Percentiles rank a stretch among this genome's conserved stretches.
phyloP scores from a whole-genome alignment of 2,888 invertebrate genomes.

The Amphipyra berbera region DNA sequence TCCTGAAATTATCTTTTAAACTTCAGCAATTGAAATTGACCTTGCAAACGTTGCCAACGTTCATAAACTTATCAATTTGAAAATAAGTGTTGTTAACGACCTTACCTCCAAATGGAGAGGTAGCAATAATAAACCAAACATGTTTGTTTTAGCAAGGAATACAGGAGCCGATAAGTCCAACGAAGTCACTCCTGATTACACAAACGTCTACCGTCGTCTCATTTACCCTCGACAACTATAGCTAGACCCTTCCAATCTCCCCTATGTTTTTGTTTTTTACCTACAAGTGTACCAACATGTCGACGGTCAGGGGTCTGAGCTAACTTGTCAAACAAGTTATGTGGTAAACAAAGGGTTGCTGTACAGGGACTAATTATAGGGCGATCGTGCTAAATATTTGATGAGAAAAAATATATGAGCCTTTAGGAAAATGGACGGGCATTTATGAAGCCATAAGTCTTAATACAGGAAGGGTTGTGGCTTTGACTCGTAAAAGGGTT shows the following conservation, averaged over 20 bases:
- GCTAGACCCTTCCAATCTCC: slow-evolving; percentile 42
- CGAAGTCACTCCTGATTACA: slow-evolving; percentile 46
- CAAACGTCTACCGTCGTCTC: slow-evolving; percentile 30
- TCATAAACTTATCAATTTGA: slow-evolving; percentile 12
- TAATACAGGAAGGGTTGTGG: slow-evolving; percentile 34
- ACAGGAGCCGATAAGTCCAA: slow-evolving; percentile 17
- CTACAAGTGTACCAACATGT: slow-evolving; percentile 38
- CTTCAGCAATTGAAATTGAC: slow-evolving; percentile 19
- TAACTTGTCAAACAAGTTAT: slow-evolving; percentile 58
- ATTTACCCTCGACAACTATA: slow-evolving; percentile 49
- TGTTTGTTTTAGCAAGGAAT: slow-evolving; percentile 10
- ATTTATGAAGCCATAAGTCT: slow-evolving; percentile 34
- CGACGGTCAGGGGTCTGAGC: slow-evolving; percentile 45
- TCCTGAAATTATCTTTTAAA: slow-evolving; percentile 18
- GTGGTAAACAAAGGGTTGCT: slow-evolving; percentile 56
- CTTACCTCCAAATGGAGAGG: neutral
- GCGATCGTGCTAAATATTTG: slow-evolving; percentile 57
- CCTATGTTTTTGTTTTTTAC: slow-evolving; percentile 50
- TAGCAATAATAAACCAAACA: neutral
- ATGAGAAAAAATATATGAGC: slow-evolving; percentile 43
- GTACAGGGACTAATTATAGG: slow-evolving; percentile 53
- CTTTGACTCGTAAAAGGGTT: slow-evolving; percentile 29
- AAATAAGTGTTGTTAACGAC: slow-evolving; percentile 9
- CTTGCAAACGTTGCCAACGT: slow-evolving; percentile 19
- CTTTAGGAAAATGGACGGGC: slow-evolving; percentile 30